A percentile compares a stretch with the other conserved stretches of the same genome.
These are phyloP conservation scores for Leptobrachium ailaonicum DNA, from an alignment of 2,113 vertebrate species.

Conservation along the genomic window DNA sequence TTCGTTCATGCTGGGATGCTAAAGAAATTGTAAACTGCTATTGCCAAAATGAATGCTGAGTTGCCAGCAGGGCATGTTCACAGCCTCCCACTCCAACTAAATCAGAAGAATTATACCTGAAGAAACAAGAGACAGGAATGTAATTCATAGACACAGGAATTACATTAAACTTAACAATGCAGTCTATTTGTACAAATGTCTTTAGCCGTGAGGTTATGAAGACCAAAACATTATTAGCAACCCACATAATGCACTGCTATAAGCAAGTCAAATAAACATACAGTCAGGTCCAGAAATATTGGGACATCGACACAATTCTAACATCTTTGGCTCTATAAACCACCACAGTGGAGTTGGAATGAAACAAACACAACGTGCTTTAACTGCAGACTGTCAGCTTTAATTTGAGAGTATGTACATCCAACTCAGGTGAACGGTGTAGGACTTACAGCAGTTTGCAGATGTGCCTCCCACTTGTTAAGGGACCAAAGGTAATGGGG, in stretches of 20 bases:
- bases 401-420: no score
- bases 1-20: neutral
- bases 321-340: no score
- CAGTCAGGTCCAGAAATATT: no score
- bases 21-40: slow-evolving; percentile 10
- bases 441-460: no score
- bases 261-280: no score
- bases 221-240: neutral
- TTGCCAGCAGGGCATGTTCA: neutral
- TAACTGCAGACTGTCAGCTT: no score
- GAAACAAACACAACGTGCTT: no score
- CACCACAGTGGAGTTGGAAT: no score
- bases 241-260: neutral
- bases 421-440: no score
- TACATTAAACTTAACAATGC: slow-evolving; percentile 14
- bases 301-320: no score
- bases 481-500: no score
- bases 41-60: slow-evolving; percentile 16
- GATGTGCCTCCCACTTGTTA: no score
- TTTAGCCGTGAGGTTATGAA: neutral
- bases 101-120: slow-evolving; percentile 6
- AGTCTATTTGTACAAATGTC: neutral
- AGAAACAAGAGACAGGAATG: neutral
- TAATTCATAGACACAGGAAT: neutral
- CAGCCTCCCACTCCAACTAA: neutral